Evolutionary conservation across 2,113 vertebrate genomes (phyloP).

Genomic region (Heptranchias perlo): DNA sequence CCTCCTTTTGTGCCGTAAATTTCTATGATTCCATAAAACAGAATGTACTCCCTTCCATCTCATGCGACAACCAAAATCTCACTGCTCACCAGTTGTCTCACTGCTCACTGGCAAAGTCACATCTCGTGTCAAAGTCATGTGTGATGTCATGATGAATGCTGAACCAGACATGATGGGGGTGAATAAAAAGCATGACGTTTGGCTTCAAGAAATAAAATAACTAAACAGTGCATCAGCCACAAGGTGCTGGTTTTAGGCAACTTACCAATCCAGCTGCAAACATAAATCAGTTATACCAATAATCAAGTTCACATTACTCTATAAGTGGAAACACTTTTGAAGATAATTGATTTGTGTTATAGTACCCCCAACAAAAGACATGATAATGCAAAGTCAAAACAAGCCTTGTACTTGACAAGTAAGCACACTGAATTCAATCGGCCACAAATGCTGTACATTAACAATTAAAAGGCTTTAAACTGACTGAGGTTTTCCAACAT

Average conservation of each 20-base stretch:
- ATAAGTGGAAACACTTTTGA: not conserved
- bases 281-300: not conserved
- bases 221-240: not conserved
- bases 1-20: no score
- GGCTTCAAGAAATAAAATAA: not conserved
- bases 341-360: not conserved
- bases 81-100: not conserved
- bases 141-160: not conserved
- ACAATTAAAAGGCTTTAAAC: not conserved
- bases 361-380: not conserved
- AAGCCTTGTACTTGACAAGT: not conserved
- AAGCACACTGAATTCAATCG: not conserved
- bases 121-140: not conserved
- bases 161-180: not conserved
- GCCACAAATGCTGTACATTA: not conserved
- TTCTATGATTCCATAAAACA: no score
- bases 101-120: not conserved
- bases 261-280: not conserved
- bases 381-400: not conserved
- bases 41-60: not conserved
- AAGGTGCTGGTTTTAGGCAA: not conserved
- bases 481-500: not conserved
- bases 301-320: not conserved
- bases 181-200: not conserved
- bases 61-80: not conserved